Percentiles rank a stretch among this genome's conserved stretches.
Evolutionary conservation across 1,140 invertebrate genomes (phyloP).

Genomic region (Bombus confusus): DNA sequence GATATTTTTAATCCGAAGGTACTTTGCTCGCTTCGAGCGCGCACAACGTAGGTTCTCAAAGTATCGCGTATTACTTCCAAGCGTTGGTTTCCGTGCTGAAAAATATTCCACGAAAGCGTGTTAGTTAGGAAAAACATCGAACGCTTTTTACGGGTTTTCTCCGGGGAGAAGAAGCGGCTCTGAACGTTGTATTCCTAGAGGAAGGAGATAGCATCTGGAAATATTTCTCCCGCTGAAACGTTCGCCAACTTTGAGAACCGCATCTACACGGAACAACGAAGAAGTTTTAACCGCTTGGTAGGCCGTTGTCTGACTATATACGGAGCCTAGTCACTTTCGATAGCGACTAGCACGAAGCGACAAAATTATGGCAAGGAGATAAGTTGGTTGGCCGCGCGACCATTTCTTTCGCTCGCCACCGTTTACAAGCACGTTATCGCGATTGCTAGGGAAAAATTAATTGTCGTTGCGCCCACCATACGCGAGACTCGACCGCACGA

Average conservation of each 20-base stretch:
- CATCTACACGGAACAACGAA: background rate
- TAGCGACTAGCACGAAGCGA: background rate
- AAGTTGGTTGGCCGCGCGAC: background rate
- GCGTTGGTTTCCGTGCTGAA: no score
- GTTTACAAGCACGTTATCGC: background rate
- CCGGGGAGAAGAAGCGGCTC: background rate
- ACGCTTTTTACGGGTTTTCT: no score
- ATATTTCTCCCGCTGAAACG: background rate
- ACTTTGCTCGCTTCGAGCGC: background rate
- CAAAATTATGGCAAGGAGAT: conserved; percentile 5
- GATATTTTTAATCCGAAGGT: background rate
- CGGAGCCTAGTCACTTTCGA: conserved; percentile 29
- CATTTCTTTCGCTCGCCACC: background rate
- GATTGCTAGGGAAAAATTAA: background rate
- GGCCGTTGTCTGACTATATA: conserved; percentile 15
- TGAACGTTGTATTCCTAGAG: no score
- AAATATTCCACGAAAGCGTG: background rate
- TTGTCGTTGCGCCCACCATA: no score
- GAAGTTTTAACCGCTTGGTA: conserved; percentile 18
- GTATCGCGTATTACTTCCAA: background rate
- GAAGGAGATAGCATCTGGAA: no score
- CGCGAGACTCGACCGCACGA: no score
- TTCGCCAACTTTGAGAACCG: background rate
- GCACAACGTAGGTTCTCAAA: background rate
- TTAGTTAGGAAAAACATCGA: background rate